A percentile compares a stretch with the other conserved stretches of the same genome.
Conservation (phyloP, 2,888 invertebrate genomes). For the Phytoseiulus persimilis region DNA sequence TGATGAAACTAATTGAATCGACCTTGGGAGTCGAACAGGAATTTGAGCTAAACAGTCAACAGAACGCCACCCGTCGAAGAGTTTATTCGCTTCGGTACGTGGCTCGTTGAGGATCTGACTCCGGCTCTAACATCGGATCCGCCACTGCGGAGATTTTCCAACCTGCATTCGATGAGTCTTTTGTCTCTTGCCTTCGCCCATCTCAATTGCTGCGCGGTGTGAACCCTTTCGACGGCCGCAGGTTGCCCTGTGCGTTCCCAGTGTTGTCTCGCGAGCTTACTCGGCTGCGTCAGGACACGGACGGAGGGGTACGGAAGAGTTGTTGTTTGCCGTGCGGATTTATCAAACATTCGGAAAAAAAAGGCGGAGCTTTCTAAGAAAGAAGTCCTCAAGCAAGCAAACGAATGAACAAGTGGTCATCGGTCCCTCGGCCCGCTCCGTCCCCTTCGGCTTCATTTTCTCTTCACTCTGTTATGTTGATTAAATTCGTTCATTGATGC, state of each 20-base stretch:
- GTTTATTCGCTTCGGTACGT: too few relatives aligned
- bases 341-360: background rate
- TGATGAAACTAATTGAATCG: too few relatives aligned
- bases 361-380: background rate
- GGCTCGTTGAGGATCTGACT: too few relatives aligned
- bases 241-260: background rate
- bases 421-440: background rate
- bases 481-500: background rate
- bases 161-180: too few relatives aligned
- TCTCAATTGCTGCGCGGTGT: too few relatives aligned
- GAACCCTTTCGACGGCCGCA: background rate
- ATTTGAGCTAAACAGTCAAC: too few relatives aligned
- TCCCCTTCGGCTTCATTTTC: background rate
- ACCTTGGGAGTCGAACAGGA: too few relatives aligned
- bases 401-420: conserved; percentile 5
- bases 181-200: too few relatives aligned
- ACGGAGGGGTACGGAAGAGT: background rate
- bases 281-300: background rate
- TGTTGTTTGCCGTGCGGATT: background rate
- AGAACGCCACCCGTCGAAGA: too few relatives aligned
- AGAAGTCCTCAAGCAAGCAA: background rate
- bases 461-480: background rate
- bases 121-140: too few relatives aligned
- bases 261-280: background rate
- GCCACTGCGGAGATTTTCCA: too few relatives aligned